Evolutionary conservation across 64 coral and sea anemone species (phyloP), one percentile per base, ranked within the genome.

Genomic region (Montipora capricornis): DNA sequence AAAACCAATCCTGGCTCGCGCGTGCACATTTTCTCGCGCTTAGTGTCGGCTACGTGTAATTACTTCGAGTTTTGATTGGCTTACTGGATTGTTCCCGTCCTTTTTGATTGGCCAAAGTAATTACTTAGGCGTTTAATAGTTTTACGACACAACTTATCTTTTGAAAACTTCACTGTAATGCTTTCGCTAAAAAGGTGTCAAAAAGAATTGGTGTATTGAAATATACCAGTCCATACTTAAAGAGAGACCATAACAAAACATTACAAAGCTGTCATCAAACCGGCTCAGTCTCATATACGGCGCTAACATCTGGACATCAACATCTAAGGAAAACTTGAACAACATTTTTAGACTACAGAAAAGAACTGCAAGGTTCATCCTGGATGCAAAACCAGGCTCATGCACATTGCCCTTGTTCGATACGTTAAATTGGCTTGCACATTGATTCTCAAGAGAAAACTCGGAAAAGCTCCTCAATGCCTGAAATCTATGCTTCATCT

Each of bases 291-390:
- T 81, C 24, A 2, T 80, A 13, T 91, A 91, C 44, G 76, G 57
- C 47, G 48, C 57, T 91, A 20, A 11, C 0, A 74, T 91, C 8
- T 91, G 89, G 89, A 24, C 29, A 20, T 68, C 29, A 12, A 68
- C 76, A 73, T 46, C 48, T 81, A 91, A 91, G 16, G 59, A 91
- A 6, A 68, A 73, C 20, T 29, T 81, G 59, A 59, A 61, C 24
- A 49, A n/a, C 66, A 66, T 81, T 91, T 29, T 91, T 81, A 70
- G 67, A 16, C 60, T 91, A 46, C 89, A 91, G 58, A 81, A 91
- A 49, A 80, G 89, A 80, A 77, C 74, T 59, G 88, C 88, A 44
- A 62, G 88, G 45, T 17, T 90, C 10, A 90, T 90, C 44, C 44
- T 62, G 60, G 76, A 79, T 61, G 52, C 75, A 17, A 24, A 79